Percentiles rank a stretch among this genome's conserved stretches.
Evolutionary conservation across 1,140 invertebrate genomes (phyloP).

Genomic region (Drosophila persimilis): DNA sequence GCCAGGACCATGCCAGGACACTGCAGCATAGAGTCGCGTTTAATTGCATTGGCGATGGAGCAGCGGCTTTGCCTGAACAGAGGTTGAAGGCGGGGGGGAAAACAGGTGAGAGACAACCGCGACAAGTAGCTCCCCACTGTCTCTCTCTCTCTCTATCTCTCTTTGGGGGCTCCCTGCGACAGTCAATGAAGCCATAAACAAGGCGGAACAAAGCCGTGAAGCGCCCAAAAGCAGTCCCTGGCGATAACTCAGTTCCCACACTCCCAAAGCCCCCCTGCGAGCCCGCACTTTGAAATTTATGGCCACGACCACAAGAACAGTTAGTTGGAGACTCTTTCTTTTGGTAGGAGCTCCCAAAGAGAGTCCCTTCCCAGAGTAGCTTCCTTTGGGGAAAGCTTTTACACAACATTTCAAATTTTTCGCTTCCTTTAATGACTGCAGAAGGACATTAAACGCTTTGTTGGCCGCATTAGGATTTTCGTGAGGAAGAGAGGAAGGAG

Average conservation of each 20-base stretch:
- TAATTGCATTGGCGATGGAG: slow-evolving; percentile 70
- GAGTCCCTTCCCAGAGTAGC: slow-evolving; percentile 8
- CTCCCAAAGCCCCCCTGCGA: background rate
- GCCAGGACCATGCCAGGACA: slow-evolving; percentile 25
- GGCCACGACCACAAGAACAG: slow-evolving; percentile 52
- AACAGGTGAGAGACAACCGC: slow-evolving; percentile 3
- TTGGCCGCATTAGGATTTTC: slow-evolving; percentile 75
- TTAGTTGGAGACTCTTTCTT: slow-evolving; percentile 46
- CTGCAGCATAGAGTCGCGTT: slow-evolving; percentile 49
- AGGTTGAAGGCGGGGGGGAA: slow-evolving; percentile 31
- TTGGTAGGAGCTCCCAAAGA: slow-evolving; percentile 29
- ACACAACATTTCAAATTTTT: slow-evolving; percentile 47
- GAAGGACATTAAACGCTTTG: slow-evolving; percentile 77
- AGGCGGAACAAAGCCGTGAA: slow-evolving; percentile 14
- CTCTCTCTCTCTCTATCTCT: background rate
- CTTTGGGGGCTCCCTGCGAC: background rate
- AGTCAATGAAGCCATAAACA: slow-evolving; percentile 44
- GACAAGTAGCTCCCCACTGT: slow-evolving; percentile 44
- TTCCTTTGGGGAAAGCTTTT: slow-evolving; percentile 41
- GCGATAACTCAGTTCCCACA: slow-evolving; percentile 10
- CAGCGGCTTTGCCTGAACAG: slow-evolving; percentile 49
- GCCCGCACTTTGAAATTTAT: slow-evolving; percentile 43
- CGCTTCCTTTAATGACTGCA: slow-evolving; percentile 71
- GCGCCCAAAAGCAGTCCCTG: background rate
- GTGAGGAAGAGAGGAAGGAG: slow-evolving; percentile 18